Evolutionary conservation across 2,888 invertebrate species (phyloP).

Genomic region (Osedax fenrisi): DNA sequence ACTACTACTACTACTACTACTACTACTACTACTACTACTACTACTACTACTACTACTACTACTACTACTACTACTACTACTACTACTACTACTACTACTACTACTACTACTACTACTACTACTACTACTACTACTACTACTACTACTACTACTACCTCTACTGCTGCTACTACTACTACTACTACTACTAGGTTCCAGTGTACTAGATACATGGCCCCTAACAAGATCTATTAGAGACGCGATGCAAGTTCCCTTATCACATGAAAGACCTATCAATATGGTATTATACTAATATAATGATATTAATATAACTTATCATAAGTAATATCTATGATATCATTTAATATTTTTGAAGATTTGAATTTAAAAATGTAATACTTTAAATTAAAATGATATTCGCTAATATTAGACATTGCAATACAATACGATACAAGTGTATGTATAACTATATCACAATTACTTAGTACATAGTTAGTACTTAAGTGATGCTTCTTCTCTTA

Average conservation of each 20-base stretch:
- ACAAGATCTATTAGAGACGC: conserved; percentile 47
- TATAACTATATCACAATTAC: no score
- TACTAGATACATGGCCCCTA: conserved; percentile 48
- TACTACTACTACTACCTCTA: background rate
- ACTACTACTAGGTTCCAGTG: conserved; percentile 43
- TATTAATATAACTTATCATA: no score
- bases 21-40: background rate
- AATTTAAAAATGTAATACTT: no score
- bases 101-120: conserved; percentile 12
- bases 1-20: background rate
- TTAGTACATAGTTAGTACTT: no score
- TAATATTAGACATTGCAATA: no score
- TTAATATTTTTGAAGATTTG: no score
- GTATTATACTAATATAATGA: conserved; percentile 33
- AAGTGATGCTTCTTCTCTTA: no score
- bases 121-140: conserved; percentile 3
- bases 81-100: conserved; percentile 5
- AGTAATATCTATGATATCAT: no score
- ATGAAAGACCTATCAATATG: conserved; percentile 46
- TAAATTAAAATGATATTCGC: no score
- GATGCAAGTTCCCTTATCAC: conserved; percentile 47
- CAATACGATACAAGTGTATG: no score
- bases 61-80: background rate
- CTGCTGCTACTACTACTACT: background rate
- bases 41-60: conserved; percentile 19